Evolutionary conservation across 2,888 invertebrate genomes (phyloP), one percentile per base, ranked within the genome.

Genomic region (Ryuthela nishihirai): DNA sequence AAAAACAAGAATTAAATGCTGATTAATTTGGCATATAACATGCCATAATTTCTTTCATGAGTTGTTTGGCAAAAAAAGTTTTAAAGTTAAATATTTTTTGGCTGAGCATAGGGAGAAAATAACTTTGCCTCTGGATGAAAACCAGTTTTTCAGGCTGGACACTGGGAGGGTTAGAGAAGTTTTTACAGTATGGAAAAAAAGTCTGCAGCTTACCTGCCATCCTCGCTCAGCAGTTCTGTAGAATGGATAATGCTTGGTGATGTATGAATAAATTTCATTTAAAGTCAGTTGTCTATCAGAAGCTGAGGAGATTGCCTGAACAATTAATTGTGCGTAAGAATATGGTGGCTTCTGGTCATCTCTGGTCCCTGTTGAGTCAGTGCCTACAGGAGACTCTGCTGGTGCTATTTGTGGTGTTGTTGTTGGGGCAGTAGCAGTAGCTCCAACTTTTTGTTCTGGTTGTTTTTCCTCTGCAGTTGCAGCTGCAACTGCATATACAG

Each of bases 141-240:
- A 29, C 10, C 10, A n/a, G 29, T 9, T 10, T 29, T 10, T 9
- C 29, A 9, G 29, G 10, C 29, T 29, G 10, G 6, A 29, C 10
- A 29, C 10, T 9, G 6, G 10, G 29, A 9, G 7, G 10, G 29
- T 29, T 9, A 10, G 6, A 29, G 10, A 10, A 29, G 29, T 29
- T 9, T 9, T 20, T 18, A 15, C 1, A 34, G 3, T 44, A 44
- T 1, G 21, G 23, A 20, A 34, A 6, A 5, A 15, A 46, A 25
- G 29, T 12, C 21, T 32, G 41, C n/a, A n/a, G n/a, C 65, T 70
- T 69, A 80, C 81, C 80, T 98, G 98, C 97, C 97, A 98, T 64
- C 97, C 97, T 78, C 97, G 97, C 74, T 98, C 97, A 3, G 94
- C 94, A 65, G 93, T 94, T 74, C 95, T 83, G 75, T 97, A 98